Conservation (phyloP, 2,797 vertebrate genomes). For the Monodelphis domestica region DNA sequence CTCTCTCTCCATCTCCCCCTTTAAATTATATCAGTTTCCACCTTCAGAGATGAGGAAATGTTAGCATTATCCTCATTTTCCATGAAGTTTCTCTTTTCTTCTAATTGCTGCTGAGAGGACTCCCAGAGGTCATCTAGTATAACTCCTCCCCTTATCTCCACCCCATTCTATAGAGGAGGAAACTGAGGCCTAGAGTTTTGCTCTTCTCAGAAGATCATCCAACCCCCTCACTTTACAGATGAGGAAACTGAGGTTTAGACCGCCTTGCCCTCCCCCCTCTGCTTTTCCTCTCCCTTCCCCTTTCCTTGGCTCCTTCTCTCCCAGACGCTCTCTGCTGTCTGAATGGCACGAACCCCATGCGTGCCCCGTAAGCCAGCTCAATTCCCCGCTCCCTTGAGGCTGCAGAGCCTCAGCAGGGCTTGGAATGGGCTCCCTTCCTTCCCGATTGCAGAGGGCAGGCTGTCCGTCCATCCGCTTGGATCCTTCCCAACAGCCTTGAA, state of each 20-base stretch:
- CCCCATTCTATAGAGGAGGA: background rate
- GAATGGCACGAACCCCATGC: background rate
- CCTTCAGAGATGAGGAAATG: conserved; percentile 19
- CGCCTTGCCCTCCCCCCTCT: background rate
- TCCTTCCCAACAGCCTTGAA: background rate
- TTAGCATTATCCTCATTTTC: background rate
- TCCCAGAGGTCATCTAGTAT: background rate
- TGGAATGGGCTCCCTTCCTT: background rate
- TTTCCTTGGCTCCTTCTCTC: background rate
- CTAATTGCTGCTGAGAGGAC: background rate
- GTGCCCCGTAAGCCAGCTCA: background rate
- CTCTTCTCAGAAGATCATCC: too few species aligned
- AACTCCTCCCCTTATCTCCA: background rate
- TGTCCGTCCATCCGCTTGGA: background rate
- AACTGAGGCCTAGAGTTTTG: too few species aligned
- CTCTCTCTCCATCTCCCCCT: background rate
- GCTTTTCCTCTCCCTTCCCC: background rate
- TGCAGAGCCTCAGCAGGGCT: background rate
- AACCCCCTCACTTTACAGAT: too few species aligned
- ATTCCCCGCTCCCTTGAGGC: background rate
- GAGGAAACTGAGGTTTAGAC: background rate
- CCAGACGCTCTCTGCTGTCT: background rate
- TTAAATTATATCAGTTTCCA: background rate
- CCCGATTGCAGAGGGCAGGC: background rate
- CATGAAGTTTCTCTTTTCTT: conserved; percentile 25